These are phyloP conservation scores for Tachypleus tridentatus DNA, from an alignment of 1,140 invertebrate species.

Conservation along the genomic window DNA sequence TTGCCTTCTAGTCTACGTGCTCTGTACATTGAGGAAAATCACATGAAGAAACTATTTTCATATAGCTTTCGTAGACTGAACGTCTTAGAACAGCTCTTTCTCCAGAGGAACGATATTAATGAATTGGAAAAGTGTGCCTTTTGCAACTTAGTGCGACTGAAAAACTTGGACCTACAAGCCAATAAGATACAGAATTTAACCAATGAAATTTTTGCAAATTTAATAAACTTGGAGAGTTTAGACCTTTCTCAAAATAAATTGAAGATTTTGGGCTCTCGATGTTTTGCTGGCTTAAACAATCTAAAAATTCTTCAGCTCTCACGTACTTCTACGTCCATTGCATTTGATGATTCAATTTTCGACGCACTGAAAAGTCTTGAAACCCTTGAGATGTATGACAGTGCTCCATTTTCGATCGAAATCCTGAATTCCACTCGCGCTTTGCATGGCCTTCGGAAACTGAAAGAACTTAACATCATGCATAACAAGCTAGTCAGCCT, in stretches of 20 bases:
- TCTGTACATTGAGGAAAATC: slow-evolving; percentile 51
- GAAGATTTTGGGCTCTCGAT: slow-evolving; percentile 47
- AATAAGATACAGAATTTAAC: slow-evolving; percentile 35
- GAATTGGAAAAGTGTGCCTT: slow-evolving; percentile 52
- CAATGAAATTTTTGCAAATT: slow-evolving; percentile 29
- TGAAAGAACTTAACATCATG: slow-evolving; percentile 54
- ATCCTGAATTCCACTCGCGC: slow-evolving; percentile 48
- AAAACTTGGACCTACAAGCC: slow-evolving; percentile 36
- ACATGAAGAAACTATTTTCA: slow-evolving; percentile 47
- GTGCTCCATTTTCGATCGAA: slow-evolving; percentile 51
- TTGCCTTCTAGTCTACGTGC: slow-evolving; percentile 47
- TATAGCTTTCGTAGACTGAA: slow-evolving; percentile 54
- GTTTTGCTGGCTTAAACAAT: slow-evolving; percentile 49
- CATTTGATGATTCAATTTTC: slow-evolving; percentile 32
- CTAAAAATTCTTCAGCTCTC: slow-evolving; percentile 53
- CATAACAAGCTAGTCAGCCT: slow-evolving; percentile 48
- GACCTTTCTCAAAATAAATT: slow-evolving; percentile 67
- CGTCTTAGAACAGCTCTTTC: slow-evolving; percentile 52
- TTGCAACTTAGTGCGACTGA: slow-evolving; percentile 45
- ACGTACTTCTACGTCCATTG: slow-evolving; percentile 43
- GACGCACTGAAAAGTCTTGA: slow-evolving; percentile 52
- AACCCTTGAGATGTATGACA: slow-evolving; percentile 56
- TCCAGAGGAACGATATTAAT: slow-evolving; percentile 53
- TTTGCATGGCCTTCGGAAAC: slow-evolving; percentile 44
- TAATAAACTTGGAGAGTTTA: slow-evolving; percentile 40